phyloP scores from a whole-genome alignment of 2,113 vertebrate species.

The Protobothrops flavoviridis region DNA sequence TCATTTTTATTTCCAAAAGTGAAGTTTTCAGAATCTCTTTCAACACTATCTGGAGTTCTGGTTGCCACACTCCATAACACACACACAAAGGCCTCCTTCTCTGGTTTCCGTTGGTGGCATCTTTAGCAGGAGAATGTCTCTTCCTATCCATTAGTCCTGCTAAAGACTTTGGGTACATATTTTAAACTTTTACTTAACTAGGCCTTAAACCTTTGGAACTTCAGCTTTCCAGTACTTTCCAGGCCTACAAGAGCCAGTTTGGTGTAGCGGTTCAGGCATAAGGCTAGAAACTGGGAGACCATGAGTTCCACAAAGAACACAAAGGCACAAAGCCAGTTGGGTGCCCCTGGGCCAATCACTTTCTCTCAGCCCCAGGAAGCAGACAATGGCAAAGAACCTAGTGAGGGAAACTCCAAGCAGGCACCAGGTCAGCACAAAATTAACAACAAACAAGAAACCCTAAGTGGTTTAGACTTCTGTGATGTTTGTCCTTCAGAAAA shows the following conservation, averaged over 20 bases:
- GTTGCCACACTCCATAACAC: neutral
- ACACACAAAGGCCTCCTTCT: neutral
- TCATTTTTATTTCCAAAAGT: neutral
- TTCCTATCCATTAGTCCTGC: neutral
- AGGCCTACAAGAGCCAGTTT: neutral
- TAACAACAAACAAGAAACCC: neutral
- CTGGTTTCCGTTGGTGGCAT: neutral
- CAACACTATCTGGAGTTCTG: neutral
- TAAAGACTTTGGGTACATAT: neutral
- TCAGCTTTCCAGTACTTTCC: neutral
- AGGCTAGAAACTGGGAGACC: neutral
- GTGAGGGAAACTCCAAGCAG: neutral
- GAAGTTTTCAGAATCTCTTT: neutral
- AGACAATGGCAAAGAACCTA: neutral
- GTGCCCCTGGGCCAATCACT: neutral
- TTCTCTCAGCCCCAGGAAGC: neutral
- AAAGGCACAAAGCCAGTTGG: neutral
- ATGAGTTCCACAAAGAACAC: neutral
- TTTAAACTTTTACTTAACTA: neutral
- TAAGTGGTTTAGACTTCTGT: neutral
- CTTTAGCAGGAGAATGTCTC: neutral
- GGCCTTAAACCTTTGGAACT: neutral
- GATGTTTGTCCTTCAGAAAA: neutral
- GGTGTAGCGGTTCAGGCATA: neutral
- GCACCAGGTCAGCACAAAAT: neutral